These are phyloP conservation scores for Pemphredon lugubris DNA, from an alignment of 2,888 invertebrate species.

Conservation along the genomic window DNA sequence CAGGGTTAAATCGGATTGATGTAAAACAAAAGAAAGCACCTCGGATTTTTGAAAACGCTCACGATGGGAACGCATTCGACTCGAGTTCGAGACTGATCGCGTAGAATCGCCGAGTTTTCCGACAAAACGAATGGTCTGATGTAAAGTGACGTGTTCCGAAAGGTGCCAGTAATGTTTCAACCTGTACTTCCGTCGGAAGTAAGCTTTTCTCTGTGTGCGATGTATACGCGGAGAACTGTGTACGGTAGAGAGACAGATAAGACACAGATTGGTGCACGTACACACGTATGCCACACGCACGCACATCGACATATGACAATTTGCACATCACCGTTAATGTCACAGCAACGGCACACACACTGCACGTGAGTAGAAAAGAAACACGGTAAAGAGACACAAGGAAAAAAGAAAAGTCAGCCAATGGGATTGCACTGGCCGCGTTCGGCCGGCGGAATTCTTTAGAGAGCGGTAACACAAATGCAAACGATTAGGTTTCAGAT, in stretches of 20 bases:
- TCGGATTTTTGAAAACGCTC: too few relatives aligned
- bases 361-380: constrained; percentile 69
- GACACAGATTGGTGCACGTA: constrained; percentile 48
- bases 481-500: not conserved
- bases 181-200: too few relatives aligned
- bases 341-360: constrained; percentile 78
- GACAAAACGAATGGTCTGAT: too few relatives aligned
- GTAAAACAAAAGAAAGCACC: too few relatives aligned
- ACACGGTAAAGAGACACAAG: constrained; percentile 30
- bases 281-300: constrained; percentile 56
- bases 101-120: too few relatives aligned
- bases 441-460: not conserved
- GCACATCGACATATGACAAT: constrained; percentile 64
- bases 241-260: not conserved
- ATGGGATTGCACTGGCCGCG: constrained; percentile 4
- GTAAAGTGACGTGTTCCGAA: too few relatives aligned
- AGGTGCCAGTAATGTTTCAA: too few relatives aligned
- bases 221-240: not conserved
- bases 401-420: constrained; percentile 29
- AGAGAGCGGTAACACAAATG: not conserved
- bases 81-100: too few relatives aligned
- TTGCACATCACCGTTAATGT: constrained; percentile 23
- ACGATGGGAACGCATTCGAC: too few relatives aligned
- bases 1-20: too few relatives aligned
- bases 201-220: too few relatives aligned